Conservation (phyloP, 2,113 vertebrate species). For the Atlantisia rogersi region DNA sequence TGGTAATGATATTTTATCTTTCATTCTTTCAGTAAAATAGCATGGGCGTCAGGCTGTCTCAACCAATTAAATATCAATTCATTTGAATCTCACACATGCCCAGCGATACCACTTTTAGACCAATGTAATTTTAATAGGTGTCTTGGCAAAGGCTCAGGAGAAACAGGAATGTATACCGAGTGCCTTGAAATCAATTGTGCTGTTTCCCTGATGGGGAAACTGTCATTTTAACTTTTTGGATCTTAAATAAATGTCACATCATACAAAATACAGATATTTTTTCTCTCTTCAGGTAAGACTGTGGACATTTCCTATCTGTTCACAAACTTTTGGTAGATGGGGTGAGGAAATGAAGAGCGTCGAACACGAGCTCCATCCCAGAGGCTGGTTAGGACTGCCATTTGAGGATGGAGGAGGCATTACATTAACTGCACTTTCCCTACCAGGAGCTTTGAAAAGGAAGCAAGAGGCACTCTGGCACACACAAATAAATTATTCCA, state of each 20-base stretch:
- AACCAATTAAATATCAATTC: slow-evolving; percentile 31
- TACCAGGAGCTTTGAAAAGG: neutral
- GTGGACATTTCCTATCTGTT: neutral
- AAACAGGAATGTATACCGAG: neutral
- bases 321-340: neutral
- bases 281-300: neutral
- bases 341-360: neutral
- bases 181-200: neutral
- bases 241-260: neutral
- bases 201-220: neutral
- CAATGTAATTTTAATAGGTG: neutral
- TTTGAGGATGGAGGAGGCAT: neutral
- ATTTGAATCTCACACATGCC: neutral
- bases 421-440: neutral
- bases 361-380: rapidly evolving
- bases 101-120: neutral
- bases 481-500: neutral
- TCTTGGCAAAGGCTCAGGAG: neutral
- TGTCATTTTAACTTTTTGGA: neutral
- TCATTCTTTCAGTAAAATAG: slow-evolving; percentile 1
- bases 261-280: neutral
- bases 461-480: neutral
- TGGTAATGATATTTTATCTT: neutral
- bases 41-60: neutral
- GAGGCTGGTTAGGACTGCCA: neutral